phyloP scores from a whole-genome alignment of 53 echinoderm and acorn worm species.

The Glandiceps talaboti region DNA sequence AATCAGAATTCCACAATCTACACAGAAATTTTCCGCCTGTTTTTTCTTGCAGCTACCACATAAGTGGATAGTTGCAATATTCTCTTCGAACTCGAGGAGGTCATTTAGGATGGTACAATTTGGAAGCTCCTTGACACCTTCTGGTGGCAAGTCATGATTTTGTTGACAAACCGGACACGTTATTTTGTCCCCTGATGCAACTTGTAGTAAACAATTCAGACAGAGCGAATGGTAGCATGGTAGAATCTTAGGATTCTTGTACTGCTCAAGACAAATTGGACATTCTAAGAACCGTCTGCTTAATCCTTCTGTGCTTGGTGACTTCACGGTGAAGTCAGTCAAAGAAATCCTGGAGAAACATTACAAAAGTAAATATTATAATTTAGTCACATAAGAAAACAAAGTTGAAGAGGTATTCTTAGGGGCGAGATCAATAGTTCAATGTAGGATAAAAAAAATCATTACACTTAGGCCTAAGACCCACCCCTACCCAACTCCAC shows the following conservation, averaged over 20 bases:
- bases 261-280: not conserved
- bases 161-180: not conserved
- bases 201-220: not conserved
- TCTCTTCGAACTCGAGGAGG: not conserved
- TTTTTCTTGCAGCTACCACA: not conserved
- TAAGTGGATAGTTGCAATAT: not conserved
- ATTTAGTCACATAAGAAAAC: no score
- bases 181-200: not conserved
- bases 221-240: not conserved
- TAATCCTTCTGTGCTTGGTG: not conserved
- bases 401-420: no score
- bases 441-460: no score
- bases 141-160: not conserved
- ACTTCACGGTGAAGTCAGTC: not conserved
- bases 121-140: not conserved
- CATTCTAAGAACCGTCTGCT: not conserved
- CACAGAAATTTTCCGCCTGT: not conserved
- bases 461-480: no score
- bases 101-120: not conserved
- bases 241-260: not conserved
- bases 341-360: not conserved
- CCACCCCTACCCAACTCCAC: no score
- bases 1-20: not conserved
- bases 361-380: no score
- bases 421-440: no score